Evolutionary conservation across 2,797 vertebrate genomes (phyloP).

Genomic region (Catostomus latipinnis): DNA sequence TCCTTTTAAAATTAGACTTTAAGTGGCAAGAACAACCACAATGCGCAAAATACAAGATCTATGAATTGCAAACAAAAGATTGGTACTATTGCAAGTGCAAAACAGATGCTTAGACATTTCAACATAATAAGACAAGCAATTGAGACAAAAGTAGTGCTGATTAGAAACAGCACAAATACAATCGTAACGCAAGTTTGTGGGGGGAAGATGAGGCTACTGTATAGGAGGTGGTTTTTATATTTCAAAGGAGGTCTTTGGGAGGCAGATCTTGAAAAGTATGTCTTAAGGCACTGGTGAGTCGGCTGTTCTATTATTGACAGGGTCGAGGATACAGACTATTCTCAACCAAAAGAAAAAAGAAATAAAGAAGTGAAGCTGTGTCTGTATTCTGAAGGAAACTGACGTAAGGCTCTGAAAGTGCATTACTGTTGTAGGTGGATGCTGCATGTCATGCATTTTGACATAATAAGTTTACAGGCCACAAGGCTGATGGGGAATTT

Average conservation of each 20-base stretch:
- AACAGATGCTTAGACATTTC: background rate
- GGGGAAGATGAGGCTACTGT: background rate
- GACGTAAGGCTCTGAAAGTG: background rate
- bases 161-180: background rate
- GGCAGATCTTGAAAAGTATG: conserved; percentile 40
- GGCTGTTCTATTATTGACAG: conserved; percentile 15
- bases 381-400: background rate
- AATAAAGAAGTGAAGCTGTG: background rate
- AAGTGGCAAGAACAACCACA: no score
- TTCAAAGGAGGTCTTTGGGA: conserved; percentile 32
- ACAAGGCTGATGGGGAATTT: background rate
- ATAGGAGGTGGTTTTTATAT: conserved; percentile 11
- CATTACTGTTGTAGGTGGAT: background rate
- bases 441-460: background rate
- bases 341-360: no score
- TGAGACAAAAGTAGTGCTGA: background rate
- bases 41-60: background rate
- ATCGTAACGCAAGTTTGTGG: background rate
- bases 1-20: no score
- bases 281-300: conserved; percentile 22
- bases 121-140: background rate
- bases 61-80: background rate
- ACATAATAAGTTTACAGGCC: background rate
- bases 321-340: background rate
- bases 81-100: background rate